Evolutionary conservation across 2,113 vertebrate species (phyloP).

Genomic region (Limnothrissa miodon): DNA sequence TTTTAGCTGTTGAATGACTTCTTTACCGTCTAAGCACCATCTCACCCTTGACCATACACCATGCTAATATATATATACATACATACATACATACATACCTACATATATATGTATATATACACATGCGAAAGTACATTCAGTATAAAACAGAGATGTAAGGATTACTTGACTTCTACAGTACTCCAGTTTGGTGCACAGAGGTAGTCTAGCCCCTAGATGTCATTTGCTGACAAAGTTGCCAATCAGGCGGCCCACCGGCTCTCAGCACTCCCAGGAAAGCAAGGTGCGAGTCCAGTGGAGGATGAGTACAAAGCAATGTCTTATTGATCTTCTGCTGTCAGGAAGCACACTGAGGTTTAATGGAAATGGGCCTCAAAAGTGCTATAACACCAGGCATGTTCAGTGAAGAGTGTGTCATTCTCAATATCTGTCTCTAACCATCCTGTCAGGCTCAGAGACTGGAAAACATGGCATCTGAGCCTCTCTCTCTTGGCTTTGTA

Average conservation of each 20-base stretch:
- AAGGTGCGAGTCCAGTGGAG: constrained; percentile 4
- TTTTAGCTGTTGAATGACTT: too few relatives aligned
- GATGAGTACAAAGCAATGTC: constrained; percentile 11
- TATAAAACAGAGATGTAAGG: neutral
- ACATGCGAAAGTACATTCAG: too few relatives aligned
- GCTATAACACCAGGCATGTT: constrained; percentile 27
- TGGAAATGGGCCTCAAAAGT: constrained; percentile 33
- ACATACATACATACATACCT: too few relatives aligned
- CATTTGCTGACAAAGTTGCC: neutral
- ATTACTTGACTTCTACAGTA: neutral
- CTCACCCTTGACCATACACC: neutral
- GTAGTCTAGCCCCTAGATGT: neutral
- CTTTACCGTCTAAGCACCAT: too few relatives aligned
- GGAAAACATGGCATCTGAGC: neutral
- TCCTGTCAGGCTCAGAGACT: neutral
- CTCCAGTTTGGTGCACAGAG: neutral
- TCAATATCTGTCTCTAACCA: neutral
- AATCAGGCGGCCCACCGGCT: neutral
- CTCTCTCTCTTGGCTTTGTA: neutral
- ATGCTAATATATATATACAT: neutral
- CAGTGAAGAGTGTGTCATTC: constrained; percentile 37
- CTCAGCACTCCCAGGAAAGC: neutral
- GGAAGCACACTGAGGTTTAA: neutral
- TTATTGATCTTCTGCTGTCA: constrained; percentile 27
- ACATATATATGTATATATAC: too few relatives aligned